Evolutionary conservation across 2,113 vertebrate genomes (phyloP).

Genomic region (Lamprologus lemairii): DNA sequence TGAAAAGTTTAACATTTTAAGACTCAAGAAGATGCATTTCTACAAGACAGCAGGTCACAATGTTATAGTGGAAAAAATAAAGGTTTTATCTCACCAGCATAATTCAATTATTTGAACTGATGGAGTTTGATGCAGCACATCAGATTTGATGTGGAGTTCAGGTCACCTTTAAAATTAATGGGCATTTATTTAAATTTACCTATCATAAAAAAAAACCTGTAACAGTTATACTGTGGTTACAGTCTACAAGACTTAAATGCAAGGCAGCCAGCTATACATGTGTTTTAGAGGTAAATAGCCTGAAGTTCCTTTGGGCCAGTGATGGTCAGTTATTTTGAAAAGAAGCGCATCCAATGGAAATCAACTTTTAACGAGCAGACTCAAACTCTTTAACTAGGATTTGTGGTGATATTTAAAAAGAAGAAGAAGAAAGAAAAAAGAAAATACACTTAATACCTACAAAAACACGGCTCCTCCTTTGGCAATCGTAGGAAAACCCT

Average conservation of each 20-base stretch:
- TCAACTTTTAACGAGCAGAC: not conserved
- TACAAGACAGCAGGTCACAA: not conserved
- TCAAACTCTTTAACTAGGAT: not conserved
- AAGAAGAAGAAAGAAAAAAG: too few relatives aligned
- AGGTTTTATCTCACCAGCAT: not conserved
- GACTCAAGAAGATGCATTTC: not conserved
- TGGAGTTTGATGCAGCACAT: not conserved
- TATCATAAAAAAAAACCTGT: not conserved
- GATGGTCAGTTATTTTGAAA: not conserved
- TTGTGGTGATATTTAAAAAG: accelerated
- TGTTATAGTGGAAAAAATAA: not conserved
- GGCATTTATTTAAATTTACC: not conserved
- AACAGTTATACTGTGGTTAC: not conserved
- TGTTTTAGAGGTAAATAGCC: not conserved
- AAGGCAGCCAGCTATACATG: not conserved
- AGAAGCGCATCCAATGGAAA: not conserved
- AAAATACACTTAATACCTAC: not conserved
- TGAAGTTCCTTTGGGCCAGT: not conserved
- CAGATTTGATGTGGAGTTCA: not conserved
- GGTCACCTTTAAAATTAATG: not conserved
- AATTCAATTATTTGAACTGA: not conserved
- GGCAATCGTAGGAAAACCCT: not conserved
- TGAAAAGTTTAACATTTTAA: not conserved
- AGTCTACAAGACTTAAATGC: not conserved
- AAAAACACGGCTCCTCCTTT: accelerated